phyloP scores from a whole-genome alignment of 2,888 invertebrate genomes.

The Pasiphila rectangulata region DNA sequence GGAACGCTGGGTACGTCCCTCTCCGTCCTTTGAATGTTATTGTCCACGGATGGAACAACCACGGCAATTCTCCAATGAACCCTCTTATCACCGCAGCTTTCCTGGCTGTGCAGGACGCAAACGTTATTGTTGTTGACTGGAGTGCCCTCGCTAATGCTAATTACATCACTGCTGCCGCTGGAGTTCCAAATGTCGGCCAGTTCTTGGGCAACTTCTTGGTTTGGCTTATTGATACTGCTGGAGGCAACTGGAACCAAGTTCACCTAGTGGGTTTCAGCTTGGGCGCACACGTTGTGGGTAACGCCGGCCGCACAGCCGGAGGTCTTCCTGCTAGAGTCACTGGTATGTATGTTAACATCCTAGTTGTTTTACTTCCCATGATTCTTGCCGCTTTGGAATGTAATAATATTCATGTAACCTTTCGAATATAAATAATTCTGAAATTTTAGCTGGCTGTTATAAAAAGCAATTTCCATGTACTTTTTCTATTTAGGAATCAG shows the following conservation, averaged over 20 bases:
- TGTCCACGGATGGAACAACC: slow-evolving; percentile 62
- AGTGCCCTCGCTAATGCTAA: slow-evolving; percentile 40
- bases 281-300: slow-evolving; percentile 70
- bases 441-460: too few relatives aligned
- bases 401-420: too few relatives aligned
- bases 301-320: slow-evolving; percentile 50
- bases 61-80: slow-evolving; percentile 50
- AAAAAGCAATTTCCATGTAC: too few relatives aligned
- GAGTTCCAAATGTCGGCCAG: slow-evolving; percentile 57
- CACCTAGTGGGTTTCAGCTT: slow-evolving; percentile 73
- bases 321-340: slow-evolving; percentile 48
- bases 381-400: too few relatives aligned
- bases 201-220: slow-evolving; percentile 62
- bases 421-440: too few relatives aligned
- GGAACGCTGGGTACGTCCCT: slow-evolving; percentile 47
- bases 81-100: slow-evolving; percentile 50
- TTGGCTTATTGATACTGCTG: slow-evolving; percentile 58
- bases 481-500: too few relatives aligned
- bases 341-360: too few relatives aligned
- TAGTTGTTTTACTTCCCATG: too few relatives aligned
- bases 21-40: slow-evolving; percentile 50
- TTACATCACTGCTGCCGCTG: slow-evolving; percentile 52
- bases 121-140: slow-evolving; percentile 72
- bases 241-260: slow-evolving; percentile 60
- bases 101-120: slow-evolving; percentile 52